Base-by-base conservation (phyloP, 2,113 vertebrate genomes). In the Micronisus gabar region DNA sequence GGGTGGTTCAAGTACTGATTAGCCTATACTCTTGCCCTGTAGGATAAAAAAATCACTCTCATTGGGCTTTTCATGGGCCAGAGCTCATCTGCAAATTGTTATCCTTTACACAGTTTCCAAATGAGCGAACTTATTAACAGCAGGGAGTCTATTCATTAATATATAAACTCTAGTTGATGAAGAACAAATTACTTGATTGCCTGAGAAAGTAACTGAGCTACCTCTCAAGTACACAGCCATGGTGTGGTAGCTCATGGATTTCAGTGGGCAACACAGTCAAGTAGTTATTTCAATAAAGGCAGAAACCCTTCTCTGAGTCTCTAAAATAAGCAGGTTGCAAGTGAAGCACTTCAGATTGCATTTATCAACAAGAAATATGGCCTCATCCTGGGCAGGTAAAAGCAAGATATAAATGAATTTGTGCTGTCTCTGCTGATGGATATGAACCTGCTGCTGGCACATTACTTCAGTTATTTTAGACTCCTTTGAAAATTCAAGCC, bases 181-280 rank as follows among this genome's bases (percentile, higher is more conserved):
- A 95, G 88, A 71, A 84, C 74, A 86, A 96, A 92, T 94, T 50
- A 94, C 85, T 85, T 95, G 90, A 96, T 95, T 96, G 86, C 86
- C n/a, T 5, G 3, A 74, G 78, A 92, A 92, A 85, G 82, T 83
- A 95, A 94, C 92, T 41, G 86, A 92, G 41, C 83, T 76, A 80
- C 45, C 86, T 96, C 90, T 97, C 41, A 87, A 96, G 76, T 70
- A 84, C 1, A 13, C 65, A 92, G 53, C 32, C 93, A 66, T 93
- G 94, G 96, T 97, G 96, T 84, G 90, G 80, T 21, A 90, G 55
- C 81, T 88, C 86, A 43, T 48, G 63, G 53, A 68, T 85, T 90
- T 91, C 91, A 62, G 74, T 72, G 75, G 82, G 90, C 41, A 97
- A 73, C 50, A 93, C 56, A 90, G 67, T 93, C 76, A 96, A 96